Conservation (phyloP, 2,113 vertebrate species). For the Oryzias woworae region DNA sequence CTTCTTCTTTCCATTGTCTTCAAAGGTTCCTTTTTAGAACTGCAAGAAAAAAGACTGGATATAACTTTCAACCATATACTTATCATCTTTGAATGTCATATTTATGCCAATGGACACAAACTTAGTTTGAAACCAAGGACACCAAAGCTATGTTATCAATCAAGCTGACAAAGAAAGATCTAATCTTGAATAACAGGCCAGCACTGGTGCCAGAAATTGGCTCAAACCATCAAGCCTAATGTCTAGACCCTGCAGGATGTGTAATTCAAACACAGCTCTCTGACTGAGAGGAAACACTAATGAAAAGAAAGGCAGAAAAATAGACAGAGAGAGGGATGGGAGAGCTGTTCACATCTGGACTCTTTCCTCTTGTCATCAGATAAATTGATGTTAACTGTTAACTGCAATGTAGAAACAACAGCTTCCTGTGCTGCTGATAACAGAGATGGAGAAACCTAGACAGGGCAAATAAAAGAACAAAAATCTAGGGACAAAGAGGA, state of each 20-base stretch:
- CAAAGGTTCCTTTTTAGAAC: not conserved
- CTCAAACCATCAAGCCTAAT: constrained; percentile 53
- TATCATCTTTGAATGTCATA: constrained; percentile 13
- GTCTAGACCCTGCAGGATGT: constrained; percentile 82
- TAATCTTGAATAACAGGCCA: constrained; percentile 55
- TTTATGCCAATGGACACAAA: constrained; percentile 31
- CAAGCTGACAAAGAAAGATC: constrained; percentile 50
- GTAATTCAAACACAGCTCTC: constrained; percentile 86
- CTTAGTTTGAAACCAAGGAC: constrained; percentile 37
- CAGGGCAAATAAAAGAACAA: constrained; percentile 10
- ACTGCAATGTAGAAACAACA: constrained; percentile 66
- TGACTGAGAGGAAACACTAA: constrained; percentile 83
- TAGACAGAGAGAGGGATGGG: constrained; percentile 66
- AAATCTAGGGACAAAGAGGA: constrained; percentile 18
- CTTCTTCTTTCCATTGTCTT: not conserved
- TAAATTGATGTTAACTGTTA: constrained; percentile 70
- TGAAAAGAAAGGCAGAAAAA: constrained; percentile 45
- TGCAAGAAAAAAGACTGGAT: not conserved
- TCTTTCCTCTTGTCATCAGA: constrained; percentile 81
- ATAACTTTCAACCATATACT: constrained; percentile 13
- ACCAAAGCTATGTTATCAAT: constrained; percentile 48
- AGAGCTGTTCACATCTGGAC: constrained; percentile 87
- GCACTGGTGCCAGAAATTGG: constrained; percentile 59
- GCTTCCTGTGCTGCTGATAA: constrained; percentile 76
- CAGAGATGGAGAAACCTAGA: constrained; percentile 25